phyloP scores from a whole-genome alignment of 2,113 vertebrate species.

The Sphyrna mokarran region DNA sequence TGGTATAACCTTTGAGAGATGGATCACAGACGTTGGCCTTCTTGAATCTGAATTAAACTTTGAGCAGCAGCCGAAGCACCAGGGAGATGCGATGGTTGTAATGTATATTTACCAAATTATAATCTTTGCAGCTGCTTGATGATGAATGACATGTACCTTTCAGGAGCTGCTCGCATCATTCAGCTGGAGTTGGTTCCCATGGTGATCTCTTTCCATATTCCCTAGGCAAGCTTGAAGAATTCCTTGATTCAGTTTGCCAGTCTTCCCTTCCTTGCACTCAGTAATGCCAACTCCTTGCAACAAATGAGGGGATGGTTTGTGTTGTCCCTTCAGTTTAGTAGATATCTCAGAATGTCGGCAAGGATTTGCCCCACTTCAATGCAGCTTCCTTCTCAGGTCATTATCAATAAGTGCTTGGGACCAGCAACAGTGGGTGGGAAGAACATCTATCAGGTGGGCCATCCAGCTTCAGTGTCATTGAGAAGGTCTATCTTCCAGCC shows the following conservation, averaged over 20 bases:
- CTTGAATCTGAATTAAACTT: conserved; percentile 2
- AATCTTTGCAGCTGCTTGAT: conserved; percentile 1
- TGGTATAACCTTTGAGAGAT: neutral
- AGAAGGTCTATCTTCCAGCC: too few species aligned
- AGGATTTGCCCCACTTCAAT: neutral
- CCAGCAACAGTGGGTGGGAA: too few species aligned
- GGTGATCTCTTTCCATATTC: neutral
- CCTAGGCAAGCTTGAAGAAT: neutral
- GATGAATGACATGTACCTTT: neutral
- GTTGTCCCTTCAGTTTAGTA: neutral
- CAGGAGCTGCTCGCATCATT: conserved; percentile 5
- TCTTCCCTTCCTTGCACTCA: neutral
- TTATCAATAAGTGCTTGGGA: neutral
- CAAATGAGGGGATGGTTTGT: neutral
- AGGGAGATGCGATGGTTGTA: neutral
- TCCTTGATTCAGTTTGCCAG: neutral
- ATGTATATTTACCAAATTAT: conserved; percentile 22
- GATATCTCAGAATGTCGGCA: neutral
- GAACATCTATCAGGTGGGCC: too few species aligned
- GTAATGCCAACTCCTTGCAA: too few species aligned
- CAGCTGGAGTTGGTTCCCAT: neutral
- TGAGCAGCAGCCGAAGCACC: neutral
- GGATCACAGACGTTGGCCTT: neutral
- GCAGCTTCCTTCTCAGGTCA: neutral
- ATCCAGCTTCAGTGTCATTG: too few species aligned